Conservation (phyloP, 2,888 invertebrate species). For the Aplocera efformata region DNA sequence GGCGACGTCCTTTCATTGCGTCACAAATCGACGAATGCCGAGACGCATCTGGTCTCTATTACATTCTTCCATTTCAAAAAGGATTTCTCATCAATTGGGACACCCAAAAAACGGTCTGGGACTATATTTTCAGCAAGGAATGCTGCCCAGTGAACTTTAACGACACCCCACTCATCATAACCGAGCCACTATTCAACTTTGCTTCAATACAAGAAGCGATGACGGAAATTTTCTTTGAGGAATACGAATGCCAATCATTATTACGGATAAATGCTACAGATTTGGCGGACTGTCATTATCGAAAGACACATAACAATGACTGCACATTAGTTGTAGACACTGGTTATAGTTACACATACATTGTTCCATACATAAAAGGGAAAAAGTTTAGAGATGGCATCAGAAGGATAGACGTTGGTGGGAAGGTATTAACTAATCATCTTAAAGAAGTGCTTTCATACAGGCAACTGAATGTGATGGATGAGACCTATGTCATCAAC, state of each 20-base stretch:
- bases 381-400: conserved; percentile 84
- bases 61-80: conserved; percentile 95
- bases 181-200: conserved; percentile 97
- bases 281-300: conserved; percentile 86
- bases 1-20: conserved; percentile 95
- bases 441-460: conserved; percentile 98
- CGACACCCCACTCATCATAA: conserved; percentile 90
- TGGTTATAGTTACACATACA: conserved; percentile 97
- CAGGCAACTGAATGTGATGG: conserved; percentile 97
- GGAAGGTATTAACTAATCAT: conserved; percentile 98
- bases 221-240: conserved; percentile 98
- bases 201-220: conserved; percentile 94
- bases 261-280: conserved; percentile 90
- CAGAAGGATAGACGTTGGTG: conserved; percentile 95
- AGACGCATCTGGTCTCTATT: conserved; percentile 96
- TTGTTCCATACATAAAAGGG: conserved; percentile 93
- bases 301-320: conserved; percentile 76
- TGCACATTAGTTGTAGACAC: conserved; percentile 94
- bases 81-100: conserved; percentile 98
- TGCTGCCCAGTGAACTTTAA: conserved; percentile 88
- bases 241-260: conserved; percentile 94
- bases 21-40: conserved; percentile 96
- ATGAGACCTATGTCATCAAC: conserved; percentile 98
- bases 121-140: conserved; percentile 94
- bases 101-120: conserved; percentile 97